Evolutionary conservation across 1,140 invertebrate genomes (phyloP).

Genomic region (Psix sp.): DNA sequence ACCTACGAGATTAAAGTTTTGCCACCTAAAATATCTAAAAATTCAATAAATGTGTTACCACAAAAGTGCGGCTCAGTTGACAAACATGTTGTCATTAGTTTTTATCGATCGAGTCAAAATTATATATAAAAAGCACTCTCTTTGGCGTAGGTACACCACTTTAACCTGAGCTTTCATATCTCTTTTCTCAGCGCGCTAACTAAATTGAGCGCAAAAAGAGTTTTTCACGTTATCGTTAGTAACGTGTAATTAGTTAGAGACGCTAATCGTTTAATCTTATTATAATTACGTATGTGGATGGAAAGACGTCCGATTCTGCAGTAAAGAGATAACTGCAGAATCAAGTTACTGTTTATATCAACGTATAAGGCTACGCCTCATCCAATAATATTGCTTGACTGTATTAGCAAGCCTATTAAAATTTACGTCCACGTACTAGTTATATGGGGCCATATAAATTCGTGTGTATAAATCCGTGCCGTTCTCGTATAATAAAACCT

Average conservation of each 20-base stretch:
- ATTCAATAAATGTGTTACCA: too few relatives aligned
- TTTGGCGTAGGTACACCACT: slow-evolving; percentile 5
- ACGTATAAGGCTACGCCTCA: slow-evolving; percentile 40
- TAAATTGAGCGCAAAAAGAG: slow-evolving; percentile 28
- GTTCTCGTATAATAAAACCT: slow-evolving; percentile 17
- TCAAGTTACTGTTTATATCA: slow-evolving; percentile 55
- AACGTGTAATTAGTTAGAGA: slow-evolving; percentile 46
- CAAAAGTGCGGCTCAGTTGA: too few relatives aligned
- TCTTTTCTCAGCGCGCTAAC: slow-evolving; percentile 1
- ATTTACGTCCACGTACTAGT: slow-evolving; percentile 25
- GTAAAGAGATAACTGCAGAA: slow-evolving; percentile 50
- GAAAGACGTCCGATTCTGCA: slow-evolving; percentile 20
- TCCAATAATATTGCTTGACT: slow-evolving; percentile 42
- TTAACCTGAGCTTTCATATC: slow-evolving; percentile 4
- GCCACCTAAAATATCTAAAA: too few relatives aligned
- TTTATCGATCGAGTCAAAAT: too few relatives aligned
- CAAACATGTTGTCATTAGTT: too few relatives aligned
- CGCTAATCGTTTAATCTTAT: slow-evolving; percentile 49
- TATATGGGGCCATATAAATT: slow-evolving; percentile 37
- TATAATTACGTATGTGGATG: slow-evolving; percentile 50
- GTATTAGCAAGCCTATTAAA: slow-evolving; percentile 47
- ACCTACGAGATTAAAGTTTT: too few relatives aligned
- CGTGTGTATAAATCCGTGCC: slow-evolving; percentile 28
- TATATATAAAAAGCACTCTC: background rate
- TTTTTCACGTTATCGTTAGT: slow-evolving; percentile 39